Percentiles rank a stretch among this genome's conserved stretches.
Evolutionary conservation across 2,113 vertebrate genomes (phyloP).

Genomic region (Camelus dromedarius): DNA sequence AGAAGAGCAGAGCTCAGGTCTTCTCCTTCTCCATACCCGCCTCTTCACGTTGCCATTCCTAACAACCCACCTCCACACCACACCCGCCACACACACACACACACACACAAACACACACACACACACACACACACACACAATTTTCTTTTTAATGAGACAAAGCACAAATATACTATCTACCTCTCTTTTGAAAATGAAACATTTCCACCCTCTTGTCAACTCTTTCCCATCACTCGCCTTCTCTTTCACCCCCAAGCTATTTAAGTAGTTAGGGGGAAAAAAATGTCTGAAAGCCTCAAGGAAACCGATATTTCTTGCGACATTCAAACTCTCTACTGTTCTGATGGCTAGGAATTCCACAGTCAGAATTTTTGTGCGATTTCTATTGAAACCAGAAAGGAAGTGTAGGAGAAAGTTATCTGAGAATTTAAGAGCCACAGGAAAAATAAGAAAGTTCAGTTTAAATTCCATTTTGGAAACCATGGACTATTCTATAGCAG

Average conservation of each 20-base stretch:
- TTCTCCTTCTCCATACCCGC: background rate
- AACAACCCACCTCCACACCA: too few relatives aligned
- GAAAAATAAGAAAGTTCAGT: background rate
- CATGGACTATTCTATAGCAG: background rate
- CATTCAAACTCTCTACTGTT: conserved; percentile 49
- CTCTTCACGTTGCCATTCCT: background rate
- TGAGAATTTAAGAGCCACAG: background rate
- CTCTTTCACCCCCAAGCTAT: conserved; percentile 32
- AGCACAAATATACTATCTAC: background rate
- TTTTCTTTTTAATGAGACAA: background rate
- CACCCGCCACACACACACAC: background rate
- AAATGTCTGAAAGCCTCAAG: conserved; percentile 34
- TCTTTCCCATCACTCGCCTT: background rate
- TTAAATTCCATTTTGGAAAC: background rate
- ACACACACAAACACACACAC: background rate
- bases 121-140: background rate
- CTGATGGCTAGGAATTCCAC: conserved; percentile 21
- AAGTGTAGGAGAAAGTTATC: background rate
- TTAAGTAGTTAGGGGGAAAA: background rate
- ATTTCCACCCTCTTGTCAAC: conserved; percentile 6
- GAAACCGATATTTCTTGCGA: conserved; percentile 48
- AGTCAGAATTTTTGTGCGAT: conserved; percentile 42
- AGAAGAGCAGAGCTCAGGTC: background rate
- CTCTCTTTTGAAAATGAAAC: background rate
- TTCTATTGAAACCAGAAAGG: conserved; percentile 50